phyloP scores from a whole-genome alignment of 2,888 invertebrate species.

The Nudaria mundana region DNA sequence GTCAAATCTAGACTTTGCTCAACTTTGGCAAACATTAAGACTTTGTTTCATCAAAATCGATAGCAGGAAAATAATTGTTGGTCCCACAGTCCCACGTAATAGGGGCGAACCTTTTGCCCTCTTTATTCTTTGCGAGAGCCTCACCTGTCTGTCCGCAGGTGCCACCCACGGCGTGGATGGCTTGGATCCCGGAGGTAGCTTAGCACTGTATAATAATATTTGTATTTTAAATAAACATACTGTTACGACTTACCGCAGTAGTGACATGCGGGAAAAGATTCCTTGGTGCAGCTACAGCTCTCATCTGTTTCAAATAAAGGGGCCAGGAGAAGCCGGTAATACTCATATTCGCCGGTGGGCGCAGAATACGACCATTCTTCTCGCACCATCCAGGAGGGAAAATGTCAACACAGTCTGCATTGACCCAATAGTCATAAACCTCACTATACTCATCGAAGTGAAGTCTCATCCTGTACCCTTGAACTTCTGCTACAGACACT shows the following conservation, averaged over 20 bases:
- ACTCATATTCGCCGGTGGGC: slow-evolving; percentile 87
- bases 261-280: slow-evolving; percentile 87
- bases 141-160: too few species aligned
- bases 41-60: too few species aligned
- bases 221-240: background rate
- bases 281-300: slow-evolving; percentile 89
- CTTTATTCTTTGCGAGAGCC: too few species aligned
- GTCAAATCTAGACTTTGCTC: too few species aligned
- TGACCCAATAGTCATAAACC: slow-evolving; percentile 95
- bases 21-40: too few species aligned
- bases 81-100: too few species aligned
- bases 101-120: too few species aligned
- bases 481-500: slow-evolving; percentile 90
- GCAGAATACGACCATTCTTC: slow-evolving; percentile 88
- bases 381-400: slow-evolving; percentile 98
- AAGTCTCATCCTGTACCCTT: slow-evolving; percentile 91
- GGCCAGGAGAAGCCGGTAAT: slow-evolving; percentile 89
- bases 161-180: too few species aligned
- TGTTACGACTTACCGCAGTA: slow-evolving; percentile 73
- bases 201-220: too few species aligned
- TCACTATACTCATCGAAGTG: slow-evolving; percentile 96
- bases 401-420: slow-evolving; percentile 94
- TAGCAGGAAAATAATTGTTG: too few species aligned
- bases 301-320: slow-evolving; percentile 88
- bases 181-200: too few species aligned